Evolutionary conservation across 2,113 vertebrate genomes (phyloP), one percentile per base, ranked within the genome.

Genomic region (Cavia aperea): DNA sequence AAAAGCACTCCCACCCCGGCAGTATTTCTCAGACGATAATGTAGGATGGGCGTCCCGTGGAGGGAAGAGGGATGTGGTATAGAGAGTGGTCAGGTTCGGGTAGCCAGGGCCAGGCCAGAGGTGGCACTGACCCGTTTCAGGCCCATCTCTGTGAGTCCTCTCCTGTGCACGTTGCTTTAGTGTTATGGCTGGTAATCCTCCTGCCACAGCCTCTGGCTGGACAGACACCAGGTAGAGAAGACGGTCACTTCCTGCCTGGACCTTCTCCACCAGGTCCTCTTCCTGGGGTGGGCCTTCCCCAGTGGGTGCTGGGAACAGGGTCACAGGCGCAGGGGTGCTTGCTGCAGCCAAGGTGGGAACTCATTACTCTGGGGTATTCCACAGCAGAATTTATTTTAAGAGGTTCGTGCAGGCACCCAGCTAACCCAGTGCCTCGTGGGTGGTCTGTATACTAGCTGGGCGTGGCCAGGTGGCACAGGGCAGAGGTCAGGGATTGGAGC

Each of bases 61-160:
- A 1, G 7, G 70, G 26, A 39, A 9, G 16, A 4, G 14, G 9
- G 9, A 15, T 7, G 23, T 23, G n/a, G n/a, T 13, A 49, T 7
- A 12, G 12, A 7, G 24, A 6, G 7, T 15, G 73, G 13, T 49
- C 43, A 10, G 0, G 4, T 54, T 16, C 43, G 4, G 82, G 23
- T 46, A 21, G 82, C 65, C 33, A 0, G 72, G 4, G 6, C 89
- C 0, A 2, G 79, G 29, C 3, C 0, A 13, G 51, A 31, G n/a
- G 7, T 10, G 2, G 21, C 1, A 1, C 5, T 8, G 46, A 36
- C 10, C 1, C 2, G 1, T 8, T 15, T 26, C 5, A 0, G 14
- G 4, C 4, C 72, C 75, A 62, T 51, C 83, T 39, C 75, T 7
- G 2, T 0, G 7, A 24, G 23, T 31, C 62, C 5, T 16, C 5